A percentile compares a stretch with the other conserved stretches of the same genome.
These are phyloP conservation scores for Patiria miniata DNA, from an alignment of 35 echinoderm and acorn worm species.

Conservation along the genomic window DNA sequence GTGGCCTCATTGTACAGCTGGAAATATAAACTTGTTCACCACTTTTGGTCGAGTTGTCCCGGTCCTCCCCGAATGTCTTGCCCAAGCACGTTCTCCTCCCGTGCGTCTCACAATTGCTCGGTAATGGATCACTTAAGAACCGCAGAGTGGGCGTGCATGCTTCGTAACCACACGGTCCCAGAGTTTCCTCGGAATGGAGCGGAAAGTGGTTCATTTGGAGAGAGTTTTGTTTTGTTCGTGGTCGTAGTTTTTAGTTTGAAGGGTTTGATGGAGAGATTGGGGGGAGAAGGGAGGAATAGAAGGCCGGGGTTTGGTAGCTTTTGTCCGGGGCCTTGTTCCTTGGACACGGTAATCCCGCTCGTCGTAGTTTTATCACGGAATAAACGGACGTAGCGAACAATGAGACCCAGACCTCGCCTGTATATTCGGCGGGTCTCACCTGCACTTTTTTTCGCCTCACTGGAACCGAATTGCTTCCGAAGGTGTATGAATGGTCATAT, in stretches of 20 bases:
- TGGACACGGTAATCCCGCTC: background rate
- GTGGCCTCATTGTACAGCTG: background rate
- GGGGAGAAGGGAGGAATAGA: too few species aligned
- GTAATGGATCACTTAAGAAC: slow-evolving; percentile 2
- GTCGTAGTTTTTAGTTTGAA: too few species aligned
- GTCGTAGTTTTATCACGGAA: background rate
- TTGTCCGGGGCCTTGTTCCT: background rate
- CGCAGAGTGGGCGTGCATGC: background rate
- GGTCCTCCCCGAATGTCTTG: background rate
- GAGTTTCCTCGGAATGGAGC: too few species aligned
- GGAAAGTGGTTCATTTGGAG: too few species aligned
- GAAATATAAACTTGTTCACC: background rate
- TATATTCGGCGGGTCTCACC: background rate
- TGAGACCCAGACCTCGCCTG: background rate
- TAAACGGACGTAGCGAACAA: background rate
- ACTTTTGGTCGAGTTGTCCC: background rate
- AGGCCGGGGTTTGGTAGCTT: slow-evolving; percentile 1
- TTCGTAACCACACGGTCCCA: too few species aligned
- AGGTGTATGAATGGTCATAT: too few species aligned
- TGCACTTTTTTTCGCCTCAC: background rate
- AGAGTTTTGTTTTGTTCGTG: too few species aligned
- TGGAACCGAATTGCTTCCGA: too few species aligned
- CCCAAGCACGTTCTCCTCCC: background rate
- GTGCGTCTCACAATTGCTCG: background rate
- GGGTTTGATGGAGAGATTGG: too few species aligned